Evolutionary conservation across 1,140 invertebrate genomes (phyloP), one percentile per base, ranked within the genome.

Genomic region (Sminthurides bifidus): DNA sequence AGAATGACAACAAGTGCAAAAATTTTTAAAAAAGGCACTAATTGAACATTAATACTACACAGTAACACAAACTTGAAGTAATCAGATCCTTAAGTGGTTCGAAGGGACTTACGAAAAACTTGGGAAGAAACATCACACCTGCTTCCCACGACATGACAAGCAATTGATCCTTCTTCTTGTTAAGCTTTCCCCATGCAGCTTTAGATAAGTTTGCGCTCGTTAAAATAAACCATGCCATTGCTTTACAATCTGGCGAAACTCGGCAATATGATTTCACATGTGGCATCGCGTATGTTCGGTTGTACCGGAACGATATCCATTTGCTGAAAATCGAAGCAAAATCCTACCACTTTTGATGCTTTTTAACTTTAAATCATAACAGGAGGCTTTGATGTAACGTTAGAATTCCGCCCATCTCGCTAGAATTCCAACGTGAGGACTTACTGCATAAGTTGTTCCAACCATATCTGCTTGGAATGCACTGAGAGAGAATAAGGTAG

Each of bases 141-240:
- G 83, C 82, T 75, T 98, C 93, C 68, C 92, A 95, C 40, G 86
- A 93, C 67, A 85, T 78, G 2, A 92, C 82, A 58, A 82, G 79
- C 41, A 87, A 71, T 56, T 80, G 79, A 54, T 74, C 67, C 31
- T 74, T 73, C 55, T 77, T 77, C 64, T 85, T 85, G 58, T 81
- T 82, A 21, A 79, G 67, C 17, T 72, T 75, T 53, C 92, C 92
- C 92, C 92, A 97, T 1, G 92, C 92, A 17, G 91, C 88, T 75
- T 94, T 95, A 14, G 91, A 95, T 6, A 96, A 70, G 74, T 97
- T 97, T 0, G 87, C 88, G 64, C 89, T 94, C 0, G 91, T 93
- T 0, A 95, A 72, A 1, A 92, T 72, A 68, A 90, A 92, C 81
- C 84, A 89, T 58, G 80, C 81, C 58, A 80, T 76, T 68, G 77